A percentile compares a stretch with the other conserved stretches of the same genome.
phyloP scores from a whole-genome alignment of 2,113 vertebrate genomes.

The Catharus fuscescens region DNA sequence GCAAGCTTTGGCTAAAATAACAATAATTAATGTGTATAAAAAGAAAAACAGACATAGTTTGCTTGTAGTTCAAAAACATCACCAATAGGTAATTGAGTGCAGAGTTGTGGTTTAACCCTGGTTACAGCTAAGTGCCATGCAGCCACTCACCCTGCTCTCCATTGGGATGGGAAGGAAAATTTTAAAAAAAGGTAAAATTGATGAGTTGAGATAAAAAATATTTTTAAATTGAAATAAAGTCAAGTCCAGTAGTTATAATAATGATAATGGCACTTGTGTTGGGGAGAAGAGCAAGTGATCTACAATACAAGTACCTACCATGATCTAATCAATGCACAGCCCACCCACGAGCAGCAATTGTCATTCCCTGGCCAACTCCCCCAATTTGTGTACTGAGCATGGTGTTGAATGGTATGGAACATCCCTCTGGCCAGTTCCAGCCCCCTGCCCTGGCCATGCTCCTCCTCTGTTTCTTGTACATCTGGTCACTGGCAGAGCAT shows the following conservation, averaged over 20 bases:
- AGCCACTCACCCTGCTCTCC: neutral
- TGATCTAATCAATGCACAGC: rapidly evolving
- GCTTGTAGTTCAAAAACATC: neutral
- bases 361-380: neutral
- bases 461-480: neutral
- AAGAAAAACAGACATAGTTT: neutral
- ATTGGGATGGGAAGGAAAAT: neutral
- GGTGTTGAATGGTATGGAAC: neutral
- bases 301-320: neutral
- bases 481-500: neutral
- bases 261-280: neutral
- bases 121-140: neutral
- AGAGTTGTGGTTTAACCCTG: neutral
- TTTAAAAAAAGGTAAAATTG: neutral
- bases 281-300: neutral
- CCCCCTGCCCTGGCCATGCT: too few relatives aligned
- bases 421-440: neutral
- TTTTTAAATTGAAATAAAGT: neutral
- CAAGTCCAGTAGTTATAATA: neutral
- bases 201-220: neutral
- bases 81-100: neutral
- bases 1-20: neutral
- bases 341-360: neutral
- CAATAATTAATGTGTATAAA: neutral
- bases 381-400: neutral